Base-by-base conservation (phyloP, 2,888 invertebrate species). In the Eilema sororculum region DNA sequence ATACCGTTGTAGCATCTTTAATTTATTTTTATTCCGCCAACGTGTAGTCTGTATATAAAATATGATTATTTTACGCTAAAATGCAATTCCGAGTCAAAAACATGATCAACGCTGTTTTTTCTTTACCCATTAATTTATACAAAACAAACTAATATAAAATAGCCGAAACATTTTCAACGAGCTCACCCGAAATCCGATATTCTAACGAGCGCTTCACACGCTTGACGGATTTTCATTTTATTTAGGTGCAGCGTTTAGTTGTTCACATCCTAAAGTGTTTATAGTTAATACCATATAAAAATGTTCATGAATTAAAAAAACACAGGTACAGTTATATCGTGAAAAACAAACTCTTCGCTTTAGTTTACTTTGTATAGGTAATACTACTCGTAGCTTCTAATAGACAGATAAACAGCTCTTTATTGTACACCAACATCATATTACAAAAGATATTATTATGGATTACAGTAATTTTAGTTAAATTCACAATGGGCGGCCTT, bases 161-260 rank as follows among this genome's bases (percentile, higher is more conserved):
- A 3, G 20, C 13, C 20, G 28, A 2, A 25, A 24, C 5, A 58
- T 59, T 68, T 68, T 30, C 63, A 62, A 30, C 22, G 22, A 25
- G 6, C n/a, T 37, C 25, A 28, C 20, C 28, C 16, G 41, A 63
- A 68, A 68, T 63, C n/a, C 63, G 68, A 68, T 68, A 68, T 60
- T 63, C 63, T 68, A 68, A 63, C 63, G 63, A 68, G 68, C 58
- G 22, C 22, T 24, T n/a, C n/a, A n/a, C 63, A 28, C 25, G 63
- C 41, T 28, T 64, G 41, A 46, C 46, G 41, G 30, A 58, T 30
- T 63, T 63, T 58, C 41, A n/a, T 63, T 68, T 63, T 63, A 68
- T 46, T 63, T 56, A 68, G 41, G 22, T 63, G 63, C 57, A 41
- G 28, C n/a, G n/a, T 12, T 37, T 25, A n/a, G 9, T 1, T 22